Percentiles rank a stretch among this genome's conserved stretches.
Evolutionary conservation across 2,797 vertebrate species (phyloP).

Genomic region (Toxotes lorentzi): DNA sequence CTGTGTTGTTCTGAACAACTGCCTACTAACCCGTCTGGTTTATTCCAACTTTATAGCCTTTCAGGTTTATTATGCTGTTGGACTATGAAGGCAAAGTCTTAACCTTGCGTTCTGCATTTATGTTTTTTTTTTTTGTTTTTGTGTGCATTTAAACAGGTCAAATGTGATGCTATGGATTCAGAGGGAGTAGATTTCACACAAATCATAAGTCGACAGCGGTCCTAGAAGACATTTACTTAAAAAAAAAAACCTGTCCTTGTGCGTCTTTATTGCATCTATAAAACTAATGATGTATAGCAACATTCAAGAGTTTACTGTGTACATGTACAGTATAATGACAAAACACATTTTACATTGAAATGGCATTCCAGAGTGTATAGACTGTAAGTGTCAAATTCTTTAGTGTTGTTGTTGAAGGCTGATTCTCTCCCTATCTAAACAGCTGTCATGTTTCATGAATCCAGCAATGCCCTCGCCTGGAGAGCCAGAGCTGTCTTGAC

Average conservation of each 20-base stretch:
- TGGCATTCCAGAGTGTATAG: conserved; percentile 15
- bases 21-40: background rate
- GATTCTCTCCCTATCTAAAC: conserved; percentile 64
- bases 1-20: background rate
- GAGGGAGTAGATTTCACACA: background rate
- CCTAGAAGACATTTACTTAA: background rate
- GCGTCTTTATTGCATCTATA: background rate
- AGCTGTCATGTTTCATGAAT: conserved; percentile 78
- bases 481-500: conserved; percentile 64
- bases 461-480: conserved; percentile 53
- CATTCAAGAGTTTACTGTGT: background rate
- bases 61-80: background rate
- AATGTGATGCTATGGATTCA: background rate
- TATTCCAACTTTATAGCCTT: background rate
- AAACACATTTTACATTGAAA: conserved; percentile 6
- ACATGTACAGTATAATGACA: background rate
- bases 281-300: background rate
- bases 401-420: conserved; percentile 34
- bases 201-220: background rate
- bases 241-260: background rate
- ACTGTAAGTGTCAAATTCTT: conserved; percentile 36
- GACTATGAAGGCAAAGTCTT: background rate
- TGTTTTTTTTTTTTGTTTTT: background rate
- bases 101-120: too few relatives aligned
- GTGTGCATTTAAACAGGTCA: conserved; percentile 3